A percentile compares a stretch with the other conserved stretches of the same genome.
These are phyloP conservation scores for Prionailurus viverrinus DNA, from an alignment of 2,113 vertebrate species.

Conservation along the genomic window DNA sequence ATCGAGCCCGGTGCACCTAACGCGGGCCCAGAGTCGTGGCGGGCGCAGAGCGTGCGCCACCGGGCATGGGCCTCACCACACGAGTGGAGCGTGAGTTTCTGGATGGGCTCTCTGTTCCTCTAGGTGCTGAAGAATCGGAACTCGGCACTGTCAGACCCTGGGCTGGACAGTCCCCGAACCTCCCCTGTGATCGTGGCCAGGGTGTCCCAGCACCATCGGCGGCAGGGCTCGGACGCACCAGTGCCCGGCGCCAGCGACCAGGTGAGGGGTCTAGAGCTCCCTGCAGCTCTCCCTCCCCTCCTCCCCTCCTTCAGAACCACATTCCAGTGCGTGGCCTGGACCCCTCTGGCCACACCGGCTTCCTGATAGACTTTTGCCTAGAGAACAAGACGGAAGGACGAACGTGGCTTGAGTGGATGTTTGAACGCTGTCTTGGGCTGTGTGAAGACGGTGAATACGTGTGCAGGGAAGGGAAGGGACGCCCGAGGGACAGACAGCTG, in stretches of 20 bases:
- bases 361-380: neutral
- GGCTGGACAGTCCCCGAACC: constrained; percentile 90
- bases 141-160: constrained; percentile 85
- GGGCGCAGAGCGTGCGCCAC: neutral
- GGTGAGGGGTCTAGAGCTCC: constrained; percentile 83
- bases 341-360: neutral
- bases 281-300: neutral
- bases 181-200: constrained; percentile 89
- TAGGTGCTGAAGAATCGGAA: constrained; percentile 85
- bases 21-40: neutral
- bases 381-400: neutral
- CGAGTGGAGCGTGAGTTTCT: neutral
- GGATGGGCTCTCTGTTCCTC: constrained; percentile 18
- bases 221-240: constrained; percentile 88
- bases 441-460: too few species aligned
- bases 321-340: neutral
- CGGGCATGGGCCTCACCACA: neutral
- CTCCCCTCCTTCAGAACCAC: neutral
- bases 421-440: neutral
- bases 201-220: constrained; percentile 87
- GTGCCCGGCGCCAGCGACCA: constrained; percentile 77
- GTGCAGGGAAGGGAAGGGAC: neutral
- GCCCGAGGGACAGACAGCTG: neutral
- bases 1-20: neutral
- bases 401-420: neutral